Percentiles rank a stretch among this genome's conserved stretches.
These are phyloP conservation scores for Cossypha heuglini DNA, from an alignment of 2,797 vertebrate species.

Conservation along the genomic window DNA sequence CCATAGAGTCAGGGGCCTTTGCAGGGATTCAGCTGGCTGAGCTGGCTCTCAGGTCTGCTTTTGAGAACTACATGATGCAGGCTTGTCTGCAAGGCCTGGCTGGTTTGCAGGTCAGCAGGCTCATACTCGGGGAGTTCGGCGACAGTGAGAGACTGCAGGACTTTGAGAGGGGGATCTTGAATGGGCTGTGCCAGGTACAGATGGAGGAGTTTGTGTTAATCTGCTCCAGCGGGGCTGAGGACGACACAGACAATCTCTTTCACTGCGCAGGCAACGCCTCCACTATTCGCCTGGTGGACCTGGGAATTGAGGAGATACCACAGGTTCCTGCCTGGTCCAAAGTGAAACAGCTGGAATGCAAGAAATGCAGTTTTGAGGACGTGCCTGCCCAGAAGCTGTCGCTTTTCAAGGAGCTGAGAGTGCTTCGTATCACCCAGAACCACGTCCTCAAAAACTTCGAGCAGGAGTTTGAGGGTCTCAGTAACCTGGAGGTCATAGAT, in stretches of 20 bases:
- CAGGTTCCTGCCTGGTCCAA: neutral
- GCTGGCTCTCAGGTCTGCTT: slow-evolving; percentile 71
- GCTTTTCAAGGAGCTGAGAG: slow-evolving; percentile 61
- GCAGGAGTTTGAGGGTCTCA: neutral
- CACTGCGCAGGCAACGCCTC: slow-evolving; percentile 65
- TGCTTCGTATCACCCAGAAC: slow-evolving; percentile 56
- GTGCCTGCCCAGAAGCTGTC: slow-evolving; percentile 29
- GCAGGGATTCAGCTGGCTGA: slow-evolving; percentile 55
- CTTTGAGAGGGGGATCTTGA: slow-evolving; percentile 14
- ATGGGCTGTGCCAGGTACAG: slow-evolving; percentile 70
- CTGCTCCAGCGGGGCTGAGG: fast-evolving
- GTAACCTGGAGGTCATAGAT: slow-evolving; percentile 67
- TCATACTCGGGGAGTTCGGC: slow-evolving; percentile 72
- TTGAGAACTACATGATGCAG: slow-evolving; percentile 62
- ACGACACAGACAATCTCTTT: slow-evolving; percentile 12
- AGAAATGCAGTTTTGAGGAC: neutral
- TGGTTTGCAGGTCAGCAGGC: slow-evolving; percentile 67
- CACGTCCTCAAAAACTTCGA: neutral
- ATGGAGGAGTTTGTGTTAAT: slow-evolving; percentile 71
- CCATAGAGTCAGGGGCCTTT: slow-evolving; percentile 71
- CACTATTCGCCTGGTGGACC: slow-evolving; percentile 54
- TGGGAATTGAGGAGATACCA: neutral
- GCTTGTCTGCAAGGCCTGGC: slow-evolving; percentile 63
- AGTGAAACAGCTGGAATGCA: slow-evolving; percentile 59
- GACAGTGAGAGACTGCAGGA: neutral